phyloP scores from a whole-genome alignment of 1,140 invertebrate species.

The Cardiocondyla obscurior region DNA sequence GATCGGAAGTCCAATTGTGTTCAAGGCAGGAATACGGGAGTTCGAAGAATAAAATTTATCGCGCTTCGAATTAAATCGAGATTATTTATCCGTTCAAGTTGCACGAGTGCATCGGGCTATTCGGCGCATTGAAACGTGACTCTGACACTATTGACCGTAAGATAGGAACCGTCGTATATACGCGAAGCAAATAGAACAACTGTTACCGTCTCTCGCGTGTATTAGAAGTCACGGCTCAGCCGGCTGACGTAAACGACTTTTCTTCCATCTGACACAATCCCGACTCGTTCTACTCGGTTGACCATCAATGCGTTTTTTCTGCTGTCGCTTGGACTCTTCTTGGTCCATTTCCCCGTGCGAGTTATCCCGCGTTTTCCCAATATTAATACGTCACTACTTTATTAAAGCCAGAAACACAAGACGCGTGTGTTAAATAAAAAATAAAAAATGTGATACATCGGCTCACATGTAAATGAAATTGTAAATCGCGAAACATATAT shows the following conservation, averaged over 20 bases:
- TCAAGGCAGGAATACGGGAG: not conserved
- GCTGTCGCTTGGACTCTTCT: constrained; percentile 7
- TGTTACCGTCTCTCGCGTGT: constrained; percentile 26
- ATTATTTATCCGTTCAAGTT: constrained; percentile 4
- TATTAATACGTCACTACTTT: not conserved
- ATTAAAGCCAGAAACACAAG: not conserved
- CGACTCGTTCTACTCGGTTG: constrained; percentile 28
- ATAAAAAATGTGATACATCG: no score
- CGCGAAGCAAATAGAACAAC: constrained; percentile 35
- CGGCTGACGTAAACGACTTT: constrained; percentile 9
- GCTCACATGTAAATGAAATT: not conserved
- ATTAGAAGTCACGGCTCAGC: constrained; percentile 24
- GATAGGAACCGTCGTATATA: constrained; percentile 22
- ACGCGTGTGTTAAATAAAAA: not conserved
- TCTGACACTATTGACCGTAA: not conserved
- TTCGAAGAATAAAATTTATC: not conserved
- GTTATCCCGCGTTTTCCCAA: not conserved
- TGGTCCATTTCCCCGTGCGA: not conserved
- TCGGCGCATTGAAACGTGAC: constrained; percentile 40
- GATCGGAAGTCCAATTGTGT: not conserved
- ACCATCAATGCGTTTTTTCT: not conserved
- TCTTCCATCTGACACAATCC: constrained; percentile 18
- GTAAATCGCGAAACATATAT: not conserved
- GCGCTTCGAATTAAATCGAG: not conserved
- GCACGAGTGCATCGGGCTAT: not conserved